Percentiles rank a stretch among this genome's conserved stretches.
Evolutionary conservation across 2,888 invertebrate genomes (phyloP).

Genomic region (Ochlodes sylvanus): DNA sequence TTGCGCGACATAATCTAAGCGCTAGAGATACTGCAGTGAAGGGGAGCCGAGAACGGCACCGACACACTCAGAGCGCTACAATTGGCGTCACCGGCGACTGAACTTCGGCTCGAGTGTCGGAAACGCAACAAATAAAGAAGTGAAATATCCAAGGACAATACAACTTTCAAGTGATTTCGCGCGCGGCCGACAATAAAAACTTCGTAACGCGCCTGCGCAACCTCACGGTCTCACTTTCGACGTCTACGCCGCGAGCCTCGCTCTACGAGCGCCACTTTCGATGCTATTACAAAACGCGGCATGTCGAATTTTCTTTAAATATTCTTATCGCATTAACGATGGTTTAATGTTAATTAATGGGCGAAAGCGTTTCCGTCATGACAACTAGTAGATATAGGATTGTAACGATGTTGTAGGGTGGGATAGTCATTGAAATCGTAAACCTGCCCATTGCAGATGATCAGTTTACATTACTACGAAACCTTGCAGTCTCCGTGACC

Average conservation of each 20-base stretch:
- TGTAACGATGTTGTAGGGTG: slow-evolving; percentile 36
- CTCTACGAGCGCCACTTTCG: slow-evolving; percentile 74
- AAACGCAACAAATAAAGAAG: slow-evolving; percentile 82
- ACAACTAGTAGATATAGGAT: slow-evolving; percentile 11
- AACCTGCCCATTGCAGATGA: slow-evolving; percentile 14
- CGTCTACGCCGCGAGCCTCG: slow-evolving; percentile 67
- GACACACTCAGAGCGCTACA: slow-evolving; percentile 61
- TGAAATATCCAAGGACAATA: slow-evolving; percentile 84
- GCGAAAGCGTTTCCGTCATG: slow-evolving; percentile 41
- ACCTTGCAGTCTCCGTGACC: slow-evolving; percentile 63
- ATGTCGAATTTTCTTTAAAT: slow-evolving; percentile 79
- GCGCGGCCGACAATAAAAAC: slow-evolving; percentile 84
- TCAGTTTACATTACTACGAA: slow-evolving; percentile 41
- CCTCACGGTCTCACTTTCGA: slow-evolving; percentile 82
- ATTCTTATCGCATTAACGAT: slow-evolving; percentile 54
- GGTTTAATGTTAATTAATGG: slow-evolving; percentile 39
- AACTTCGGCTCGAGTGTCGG: slow-evolving; percentile 78
- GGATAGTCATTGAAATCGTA: slow-evolving; percentile 17
- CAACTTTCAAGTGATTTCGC: slow-evolving; percentile 85
- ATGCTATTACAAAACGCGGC: slow-evolving; percentile 78
- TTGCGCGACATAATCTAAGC: slow-evolving; percentile 51
- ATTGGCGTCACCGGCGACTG: slow-evolving; percentile 68
- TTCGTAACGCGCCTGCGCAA: slow-evolving; percentile 83
- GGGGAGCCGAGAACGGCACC: slow-evolving; percentile 62
- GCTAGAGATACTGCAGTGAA: slow-evolving; percentile 66